Evolutionary conservation across 2,113 vertebrate species (phyloP), one percentile per base, ranked within the genome.

Genomic region (Podarcis cretensis): DNA sequence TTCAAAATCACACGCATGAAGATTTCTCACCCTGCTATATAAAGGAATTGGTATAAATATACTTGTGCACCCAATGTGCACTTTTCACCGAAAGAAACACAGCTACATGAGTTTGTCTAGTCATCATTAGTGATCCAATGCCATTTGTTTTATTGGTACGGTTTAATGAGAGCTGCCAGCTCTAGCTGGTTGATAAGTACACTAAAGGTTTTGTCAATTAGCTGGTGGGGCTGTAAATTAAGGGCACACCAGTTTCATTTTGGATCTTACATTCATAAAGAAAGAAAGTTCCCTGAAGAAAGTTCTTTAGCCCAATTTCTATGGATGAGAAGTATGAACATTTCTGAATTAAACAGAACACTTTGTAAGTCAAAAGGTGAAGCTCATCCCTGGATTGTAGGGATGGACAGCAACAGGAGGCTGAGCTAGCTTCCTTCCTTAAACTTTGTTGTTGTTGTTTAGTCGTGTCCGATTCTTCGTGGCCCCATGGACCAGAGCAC

Each of bases 61-160:
- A 37, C 16, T 81, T 87, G 25, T 18, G 16, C 4, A 6, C 37
- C 54, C 7, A 78, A 18, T 12, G 77, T 32, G 48, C 69, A 21
- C 66, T 12, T 1, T 43, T 25, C 68, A 71, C 18, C 4, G 9
- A 66, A 20, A 66, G 54, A 69, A 2, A 48, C 7, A 86, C 2
- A 10, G 25, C n/a, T 0, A 0, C 7, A 30, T 18, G n/a, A 0
- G 0, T 35, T 32, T 66, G 25, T 27, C 3, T 6, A 76, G 20
- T 25, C 1, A 27, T 25, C 35, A 30, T 37, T 23, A 43, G 21
- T 68, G 37, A 54, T 25, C 30, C n/a, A 27, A 85, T 12, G 32
- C 21, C 32, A 14, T 68, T 83, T 7, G 14, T 83, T 83, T 59
- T 14, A 13, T 5, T 73, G 25, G 5, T 71, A 35, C 9, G 7